Percentiles rank a stretch among this genome's conserved stretches.
These are phyloP conservation scores for Collichthys lucidus DNA, from an alignment of 2,113 vertebrate species.

Conservation along the genomic window DNA sequence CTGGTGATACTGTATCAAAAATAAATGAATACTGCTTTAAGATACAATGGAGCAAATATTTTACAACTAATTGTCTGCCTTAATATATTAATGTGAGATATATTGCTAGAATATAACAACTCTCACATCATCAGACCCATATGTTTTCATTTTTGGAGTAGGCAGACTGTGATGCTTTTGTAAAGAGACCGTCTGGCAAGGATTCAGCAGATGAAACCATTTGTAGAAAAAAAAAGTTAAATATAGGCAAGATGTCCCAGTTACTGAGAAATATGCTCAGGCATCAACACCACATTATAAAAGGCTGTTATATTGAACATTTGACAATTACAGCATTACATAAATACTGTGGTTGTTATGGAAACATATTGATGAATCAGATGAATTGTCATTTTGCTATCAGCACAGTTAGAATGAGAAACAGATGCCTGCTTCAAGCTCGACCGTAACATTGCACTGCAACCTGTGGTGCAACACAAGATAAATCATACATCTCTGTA, in stretches of 20 bases:
- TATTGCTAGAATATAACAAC: neutral
- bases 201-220: slow-evolving; percentile 46
- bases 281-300: slow-evolving; percentile 46
- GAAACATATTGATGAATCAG: slow-evolving; percentile 64
- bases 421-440: slow-evolving; percentile 34
- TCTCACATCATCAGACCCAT: neutral
- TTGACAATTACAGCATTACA: slow-evolving; percentile 38
- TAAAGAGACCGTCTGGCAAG: slow-evolving; percentile 15
- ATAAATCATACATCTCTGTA: neutral
- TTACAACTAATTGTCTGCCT: neutral
- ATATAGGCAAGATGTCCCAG: slow-evolving; percentile 52
- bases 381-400: slow-evolving; percentile 32
- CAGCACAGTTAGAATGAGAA: slow-evolving; percentile 11
- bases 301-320: slow-evolving; percentile 32
- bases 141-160: neutral
- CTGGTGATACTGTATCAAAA: neutral
- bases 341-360: slow-evolving; percentile 67
- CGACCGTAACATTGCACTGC: slow-evolving; percentile 14
- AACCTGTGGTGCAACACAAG: slow-evolving; percentile 27
- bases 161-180: slow-evolving; percentile 15
- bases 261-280: slow-evolving; percentile 44
- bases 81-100: neutral
- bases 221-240: slow-evolving; percentile 34
- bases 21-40: neutral
- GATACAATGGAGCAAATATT: neutral